These are phyloP conservation scores for Seriola dumerili DNA, from an alignment of 2,113 vertebrate species.

Conservation along the genomic window DNA sequence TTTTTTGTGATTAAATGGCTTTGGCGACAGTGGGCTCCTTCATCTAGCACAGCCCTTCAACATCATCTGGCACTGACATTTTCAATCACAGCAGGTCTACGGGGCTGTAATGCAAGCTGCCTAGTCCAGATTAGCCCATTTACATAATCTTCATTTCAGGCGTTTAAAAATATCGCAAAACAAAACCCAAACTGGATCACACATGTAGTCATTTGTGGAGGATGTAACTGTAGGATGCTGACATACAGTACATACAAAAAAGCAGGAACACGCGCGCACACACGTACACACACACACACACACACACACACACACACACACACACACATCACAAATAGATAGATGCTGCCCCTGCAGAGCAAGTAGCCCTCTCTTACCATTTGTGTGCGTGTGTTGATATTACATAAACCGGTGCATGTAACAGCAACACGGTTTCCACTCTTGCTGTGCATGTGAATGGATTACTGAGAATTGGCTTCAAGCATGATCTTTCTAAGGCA, in stretches of 20 bases:
- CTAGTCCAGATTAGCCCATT: constrained; percentile 70
- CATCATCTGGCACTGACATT: constrained; percentile 59
- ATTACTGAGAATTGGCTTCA: constrained; percentile 12
- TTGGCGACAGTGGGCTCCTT: constrained; percentile 21
- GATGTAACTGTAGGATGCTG: constrained; percentile 7
- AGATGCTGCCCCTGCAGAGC: not conserved
- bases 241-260: constrained; percentile 3
- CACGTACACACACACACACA: not conserved
- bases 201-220: constrained; percentile 15
- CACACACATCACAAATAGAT: not conserved
- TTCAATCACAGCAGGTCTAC: constrained; percentile 58
- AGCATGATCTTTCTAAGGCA: constrained; percentile 10
- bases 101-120: constrained; percentile 39
- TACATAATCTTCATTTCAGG: constrained; percentile 71
- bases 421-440: not conserved
- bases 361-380: not conserved
- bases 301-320: not conserved
- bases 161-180: constrained; percentile 69
- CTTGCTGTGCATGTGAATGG: not conserved
- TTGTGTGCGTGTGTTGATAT: constrained; percentile 2
- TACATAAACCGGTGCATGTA: constrained; percentile 13
- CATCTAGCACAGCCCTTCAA: constrained; percentile 23
- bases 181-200: constrained; percentile 51
- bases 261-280: not conserved
- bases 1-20: constrained; percentile 26